A percentile compares a stretch with the other conserved stretches of the same genome.
Conservation (phyloP, 2,113 vertebrate species). For the Sylvietta virens region DNA sequence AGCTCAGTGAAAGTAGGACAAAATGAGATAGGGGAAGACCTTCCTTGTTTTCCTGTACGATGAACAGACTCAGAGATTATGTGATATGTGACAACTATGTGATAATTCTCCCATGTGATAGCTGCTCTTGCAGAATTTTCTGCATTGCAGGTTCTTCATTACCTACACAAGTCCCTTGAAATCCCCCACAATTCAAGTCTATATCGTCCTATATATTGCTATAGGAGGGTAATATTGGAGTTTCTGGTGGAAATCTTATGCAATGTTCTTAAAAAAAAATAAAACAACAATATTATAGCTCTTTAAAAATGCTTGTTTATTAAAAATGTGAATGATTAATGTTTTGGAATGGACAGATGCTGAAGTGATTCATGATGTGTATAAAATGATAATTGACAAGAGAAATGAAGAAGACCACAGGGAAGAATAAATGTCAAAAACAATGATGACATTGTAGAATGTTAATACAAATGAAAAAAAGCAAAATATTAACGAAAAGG, state of each 20-base stretch:
- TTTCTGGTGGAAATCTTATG: background rate
- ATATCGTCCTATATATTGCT: background rate
- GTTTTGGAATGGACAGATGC: background rate
- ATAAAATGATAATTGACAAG: conserved; percentile 1
- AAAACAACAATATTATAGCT: fast-evolving
- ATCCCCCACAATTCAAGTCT: background rate
- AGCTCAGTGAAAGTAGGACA: background rate
- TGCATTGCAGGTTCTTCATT: background rate
- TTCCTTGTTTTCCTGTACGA: background rate
- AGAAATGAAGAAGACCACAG: background rate
- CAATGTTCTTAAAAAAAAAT: background rate
- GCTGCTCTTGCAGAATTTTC: background rate
- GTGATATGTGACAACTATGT: background rate
- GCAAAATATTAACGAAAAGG: background rate
- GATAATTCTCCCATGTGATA: background rate
- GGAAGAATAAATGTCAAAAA: conserved; percentile 37
- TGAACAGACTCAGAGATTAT: background rate
- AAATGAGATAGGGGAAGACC: background rate
- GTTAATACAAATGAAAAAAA: conserved; percentile 8
- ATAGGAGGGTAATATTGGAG: background rate
- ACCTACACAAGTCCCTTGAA: background rate
- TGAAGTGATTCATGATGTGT: background rate
- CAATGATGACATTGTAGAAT: background rate
- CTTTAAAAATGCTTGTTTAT: background rate
- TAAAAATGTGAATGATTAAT: background rate